These are phyloP conservation scores for Leuciscus waleckii DNA, from an alignment of 2,797 vertebrate species.

Conservation along the genomic window DNA sequence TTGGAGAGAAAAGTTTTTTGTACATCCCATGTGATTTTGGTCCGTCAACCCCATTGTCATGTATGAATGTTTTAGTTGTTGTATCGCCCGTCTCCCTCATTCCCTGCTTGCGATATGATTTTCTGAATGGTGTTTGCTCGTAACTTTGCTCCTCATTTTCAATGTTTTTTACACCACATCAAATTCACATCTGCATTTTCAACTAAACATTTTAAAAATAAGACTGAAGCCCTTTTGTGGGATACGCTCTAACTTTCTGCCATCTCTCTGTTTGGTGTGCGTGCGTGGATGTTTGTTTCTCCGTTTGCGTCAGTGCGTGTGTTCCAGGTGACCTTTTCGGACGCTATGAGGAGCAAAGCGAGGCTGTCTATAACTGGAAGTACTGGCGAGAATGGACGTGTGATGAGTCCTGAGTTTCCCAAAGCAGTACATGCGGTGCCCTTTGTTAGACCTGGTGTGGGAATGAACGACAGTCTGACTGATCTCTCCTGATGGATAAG, in stretches of 20 bases:
- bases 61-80: slow-evolving; percentile 80
- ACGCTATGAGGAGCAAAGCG: slow-evolving; percentile 96
- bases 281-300: slow-evolving; percentile 53
- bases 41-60: slow-evolving; percentile 79
- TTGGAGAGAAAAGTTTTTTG: slow-evolving; percentile 66
- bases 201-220: slow-evolving; percentile 65
- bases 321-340: slow-evolving; percentile 95
- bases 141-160: slow-evolving; percentile 59
- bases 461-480: slow-evolving; percentile 99
- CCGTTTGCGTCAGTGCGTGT: slow-evolving; percentile 17
- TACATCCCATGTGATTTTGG: slow-evolving; percentile 77
- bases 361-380: slow-evolving; percentile 98
- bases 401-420: slow-evolving; percentile 99
- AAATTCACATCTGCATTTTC: slow-evolving; percentile 46
- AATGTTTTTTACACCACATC: slow-evolving; percentile 34
- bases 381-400: slow-evolving; percentile 97
- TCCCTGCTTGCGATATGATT: slow-evolving; percentile 43
- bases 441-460: slow-evolving; percentile 97
- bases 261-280: slow-evolving; percentile 25
- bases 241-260: slow-evolving; percentile 60
- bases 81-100: slow-evolving; percentile 72
- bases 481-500: slow-evolving; percentile 97
- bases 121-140: slow-evolving; percentile 62
- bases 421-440: slow-evolving; percentile 98
- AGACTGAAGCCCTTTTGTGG: slow-evolving; percentile 57